Percentiles rank a stretch among this genome's conserved stretches.
Conservation (phyloP, 2,888 invertebrate genomes). For the Pseudococcus viburni region DNA sequence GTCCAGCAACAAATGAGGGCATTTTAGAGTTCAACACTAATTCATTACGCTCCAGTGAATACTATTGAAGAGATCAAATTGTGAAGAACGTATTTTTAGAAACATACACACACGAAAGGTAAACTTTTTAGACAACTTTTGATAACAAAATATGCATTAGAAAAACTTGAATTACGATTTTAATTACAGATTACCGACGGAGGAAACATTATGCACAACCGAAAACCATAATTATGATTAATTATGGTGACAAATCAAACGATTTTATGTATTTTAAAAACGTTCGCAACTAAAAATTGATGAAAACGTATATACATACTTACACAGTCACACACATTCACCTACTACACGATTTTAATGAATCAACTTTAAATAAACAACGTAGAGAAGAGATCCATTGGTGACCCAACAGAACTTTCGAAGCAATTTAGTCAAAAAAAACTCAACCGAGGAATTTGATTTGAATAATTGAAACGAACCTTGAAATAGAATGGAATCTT, state of each 20-base stretch:
- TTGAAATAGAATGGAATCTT: too few relatives aligned
- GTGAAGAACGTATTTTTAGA: neutral
- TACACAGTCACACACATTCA: neutral
- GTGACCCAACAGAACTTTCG: too few relatives aligned
- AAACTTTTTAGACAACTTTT: neutral
- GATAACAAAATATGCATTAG: neutral
- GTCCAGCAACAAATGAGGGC: conserved; percentile 43
- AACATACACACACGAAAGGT: neutral
- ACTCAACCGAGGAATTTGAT: too few relatives aligned
- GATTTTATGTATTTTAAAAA: neutral
- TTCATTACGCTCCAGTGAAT: neutral
- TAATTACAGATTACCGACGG: neutral
- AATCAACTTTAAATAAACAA: neutral
- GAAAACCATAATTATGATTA: neutral
- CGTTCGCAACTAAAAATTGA: neutral
- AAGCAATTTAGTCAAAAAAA: too few relatives aligned
- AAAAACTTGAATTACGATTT: neutral
- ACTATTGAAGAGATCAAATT: neutral
- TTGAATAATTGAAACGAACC: too few relatives aligned
- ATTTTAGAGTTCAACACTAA: conserved; percentile 39
- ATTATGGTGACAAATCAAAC: neutral
- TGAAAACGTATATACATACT: neutral
- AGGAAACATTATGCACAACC: neutral
- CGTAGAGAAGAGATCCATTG: neutral
- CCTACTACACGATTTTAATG: neutral